These are phyloP conservation scores for Unio delphinus DNA, from an alignment of 2,888 invertebrate species.

Conservation along the genomic window DNA sequence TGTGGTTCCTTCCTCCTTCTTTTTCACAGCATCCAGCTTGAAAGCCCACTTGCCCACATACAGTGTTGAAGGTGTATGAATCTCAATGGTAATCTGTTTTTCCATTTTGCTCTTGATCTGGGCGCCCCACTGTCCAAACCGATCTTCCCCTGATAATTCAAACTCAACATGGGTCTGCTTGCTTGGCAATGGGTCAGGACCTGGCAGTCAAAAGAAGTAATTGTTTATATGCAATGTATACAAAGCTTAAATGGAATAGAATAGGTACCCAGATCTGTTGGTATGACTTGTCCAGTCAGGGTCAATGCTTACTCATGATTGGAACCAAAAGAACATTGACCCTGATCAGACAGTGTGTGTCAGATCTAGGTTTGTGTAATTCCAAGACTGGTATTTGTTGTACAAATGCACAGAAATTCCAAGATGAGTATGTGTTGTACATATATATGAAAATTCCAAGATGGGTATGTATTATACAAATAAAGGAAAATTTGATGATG, in stretches of 20 bases:
- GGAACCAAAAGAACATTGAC: no score
- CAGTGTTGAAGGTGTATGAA: conserved; percentile 53
- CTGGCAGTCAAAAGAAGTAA: conserved; percentile 29
- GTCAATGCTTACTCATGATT: no score
- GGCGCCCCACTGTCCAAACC: conserved; percentile 53
- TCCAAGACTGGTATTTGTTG: no score
- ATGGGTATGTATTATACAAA: no score
- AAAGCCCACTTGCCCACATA: conserved; percentile 58
- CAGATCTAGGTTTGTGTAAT: no score
- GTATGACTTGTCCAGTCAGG: no score
- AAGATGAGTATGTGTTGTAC: no score
- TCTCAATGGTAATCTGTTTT: conserved; percentile 29
- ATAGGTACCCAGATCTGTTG: background rate
- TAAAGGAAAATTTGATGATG: no score
- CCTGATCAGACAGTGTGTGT: no score
- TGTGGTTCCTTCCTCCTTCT: conserved; percentile 16
- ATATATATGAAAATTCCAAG: no score
- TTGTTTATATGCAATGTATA: conserved; percentile 74
- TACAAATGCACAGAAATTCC: no score
- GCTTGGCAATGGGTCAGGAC: conserved; percentile 42
- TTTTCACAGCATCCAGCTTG: conserved; percentile 49
- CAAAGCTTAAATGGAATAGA: conserved; percentile 77
- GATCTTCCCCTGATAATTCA: conserved; percentile 50
- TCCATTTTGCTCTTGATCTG: conserved; percentile 23
- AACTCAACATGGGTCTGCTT: conserved; percentile 54